Conservation (phyloP, 2,797 vertebrate genomes). For the Spondyliosoma cantharus region DNA sequence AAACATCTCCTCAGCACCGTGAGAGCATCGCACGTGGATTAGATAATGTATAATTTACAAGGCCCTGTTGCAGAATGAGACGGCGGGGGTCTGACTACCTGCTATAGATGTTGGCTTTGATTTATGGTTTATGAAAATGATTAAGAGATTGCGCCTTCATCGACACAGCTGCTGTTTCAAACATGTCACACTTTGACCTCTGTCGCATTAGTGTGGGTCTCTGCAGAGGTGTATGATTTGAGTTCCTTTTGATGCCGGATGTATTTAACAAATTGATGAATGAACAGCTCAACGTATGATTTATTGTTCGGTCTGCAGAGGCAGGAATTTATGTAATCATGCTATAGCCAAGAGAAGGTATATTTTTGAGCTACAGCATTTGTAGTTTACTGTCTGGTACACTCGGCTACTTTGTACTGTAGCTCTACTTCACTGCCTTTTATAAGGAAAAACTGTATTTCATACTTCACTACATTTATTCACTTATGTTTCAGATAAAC, state of each 20-base stretch:
- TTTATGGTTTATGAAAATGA: slow-evolving; percentile 65
- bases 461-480: neutral
- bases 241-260: neutral
- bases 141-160: slow-evolving; percentile 46
- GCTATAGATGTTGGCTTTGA: slow-evolving; percentile 53
- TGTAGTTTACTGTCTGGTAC: no score
- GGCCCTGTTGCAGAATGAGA: slow-evolving; percentile 41
- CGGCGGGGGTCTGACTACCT: slow-evolving; percentile 36
- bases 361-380: no score
- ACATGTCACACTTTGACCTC: neutral
- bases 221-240: neutral
- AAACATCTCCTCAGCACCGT: slow-evolving; percentile 52
- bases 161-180: neutral
- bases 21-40: slow-evolving; percentile 52
- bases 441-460: neutral
- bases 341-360: neutral
- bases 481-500: neutral
- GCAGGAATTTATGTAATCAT: neutral
- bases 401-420: neutral
- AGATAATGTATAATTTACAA: slow-evolving; percentile 75
- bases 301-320: neutral
- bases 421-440: neutral
- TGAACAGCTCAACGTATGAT: neutral
- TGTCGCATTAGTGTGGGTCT: neutral
- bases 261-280: neutral